A percentile compares a stretch with the other conserved stretches of the same genome.
Evolutionary conservation across 2,888 invertebrate genomes (phyloP).

Genomic region (Drosophila birchii): DNA sequence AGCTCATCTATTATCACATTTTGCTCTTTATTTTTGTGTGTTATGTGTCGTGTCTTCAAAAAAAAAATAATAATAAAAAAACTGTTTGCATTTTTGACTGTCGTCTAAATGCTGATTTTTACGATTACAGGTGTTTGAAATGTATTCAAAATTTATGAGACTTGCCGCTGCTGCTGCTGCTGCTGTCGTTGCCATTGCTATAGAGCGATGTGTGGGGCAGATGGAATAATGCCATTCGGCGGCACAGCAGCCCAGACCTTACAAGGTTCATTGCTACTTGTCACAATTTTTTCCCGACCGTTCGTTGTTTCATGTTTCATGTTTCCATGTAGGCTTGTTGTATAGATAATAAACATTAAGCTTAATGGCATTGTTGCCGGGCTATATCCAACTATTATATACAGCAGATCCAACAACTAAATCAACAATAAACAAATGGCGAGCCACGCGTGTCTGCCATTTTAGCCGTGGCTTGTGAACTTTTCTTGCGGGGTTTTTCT

Average conservation of each 20-base stretch:
- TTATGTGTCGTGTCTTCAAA: slow-evolving; percentile 3
- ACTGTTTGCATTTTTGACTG: slow-evolving; percentile 19
- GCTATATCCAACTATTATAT: slow-evolving; percentile 30
- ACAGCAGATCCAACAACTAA: slow-evolving; percentile 16
- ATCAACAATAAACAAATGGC: slow-evolving; percentile 56
- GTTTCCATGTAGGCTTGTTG: slow-evolving; percentile 63
- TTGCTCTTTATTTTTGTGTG: slow-evolving; percentile 32
- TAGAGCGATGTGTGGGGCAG: slow-evolving; percentile 24
- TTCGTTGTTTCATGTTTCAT: slow-evolving; percentile 50
- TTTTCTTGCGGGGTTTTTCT: slow-evolving; percentile 37
- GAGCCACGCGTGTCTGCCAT: slow-evolving; percentile 59
- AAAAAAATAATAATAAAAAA: not conserved
- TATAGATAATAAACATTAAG: slow-evolving; percentile 70
- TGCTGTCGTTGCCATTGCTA: slow-evolving; percentile 19
- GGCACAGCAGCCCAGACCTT: slow-evolving; percentile 69
- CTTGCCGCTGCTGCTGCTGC: slow-evolving; percentile 42
- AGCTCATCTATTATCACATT: slow-evolving; percentile 12
- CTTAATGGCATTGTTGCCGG: slow-evolving; percentile 73
- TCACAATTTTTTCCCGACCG: slow-evolving; percentile 57
- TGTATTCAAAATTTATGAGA: slow-evolving; percentile 66
- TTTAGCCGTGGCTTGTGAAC: slow-evolving; percentile 64
- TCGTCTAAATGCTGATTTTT: slow-evolving; percentile 34
- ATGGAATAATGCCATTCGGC: slow-evolving; percentile 27
- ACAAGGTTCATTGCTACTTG: slow-evolving; percentile 77
- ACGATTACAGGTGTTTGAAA: slow-evolving; percentile 44